Base-by-base conservation (phyloP, 2,113 vertebrate species). In the Vombatus ursinus region DNA sequence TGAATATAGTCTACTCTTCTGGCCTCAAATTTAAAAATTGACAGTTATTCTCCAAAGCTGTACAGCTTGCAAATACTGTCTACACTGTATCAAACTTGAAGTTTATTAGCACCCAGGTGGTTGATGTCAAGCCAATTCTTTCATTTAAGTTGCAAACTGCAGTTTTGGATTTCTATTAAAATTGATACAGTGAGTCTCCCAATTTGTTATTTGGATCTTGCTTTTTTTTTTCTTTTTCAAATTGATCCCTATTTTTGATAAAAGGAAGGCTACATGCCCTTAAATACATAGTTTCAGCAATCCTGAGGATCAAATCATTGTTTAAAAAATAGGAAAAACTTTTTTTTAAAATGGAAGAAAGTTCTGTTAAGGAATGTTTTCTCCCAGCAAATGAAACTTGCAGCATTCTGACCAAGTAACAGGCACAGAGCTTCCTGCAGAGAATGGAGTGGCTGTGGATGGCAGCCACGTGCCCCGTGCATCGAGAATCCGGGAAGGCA, bases 51-150 rank as follows among this genome's bases (percentile, higher is more conserved):
- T 93, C 96, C 96, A 95, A 97, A 89, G 50, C 90, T 96, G 93
- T 95, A 48, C 89, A 96, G 93, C 89, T 96, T 97, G 92, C 89
- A 98, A 98, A 98, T 97, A 98, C 97, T 96, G 95, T 96, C 96
- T 97, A 50, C 37, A 49, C 90, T 96, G 97, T 52, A 94, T 50
- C 54, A 95, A 24, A 8, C 94, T 90, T 94, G 97, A 94, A 98
- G 98, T 97, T 94, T 96, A 54, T 89, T 93, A 95, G 57, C 95
- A 97, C 92, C 84, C 93, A 95, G 95, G 92, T 96, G 91, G 94
- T 96, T 96, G 91, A 94, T 68, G 53, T 0, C 96, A 89, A 96
- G 57, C 91, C 95, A 98, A 94, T 93, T 48, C 11, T 95, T 97
- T 95, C 61, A 92, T 95, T 95, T 92, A 96, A 98, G 97, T 92